These are phyloP conservation scores for Drosophila pachea DNA, from an alignment of 1,140 invertebrate species.

Conservation along the genomic window DNA sequence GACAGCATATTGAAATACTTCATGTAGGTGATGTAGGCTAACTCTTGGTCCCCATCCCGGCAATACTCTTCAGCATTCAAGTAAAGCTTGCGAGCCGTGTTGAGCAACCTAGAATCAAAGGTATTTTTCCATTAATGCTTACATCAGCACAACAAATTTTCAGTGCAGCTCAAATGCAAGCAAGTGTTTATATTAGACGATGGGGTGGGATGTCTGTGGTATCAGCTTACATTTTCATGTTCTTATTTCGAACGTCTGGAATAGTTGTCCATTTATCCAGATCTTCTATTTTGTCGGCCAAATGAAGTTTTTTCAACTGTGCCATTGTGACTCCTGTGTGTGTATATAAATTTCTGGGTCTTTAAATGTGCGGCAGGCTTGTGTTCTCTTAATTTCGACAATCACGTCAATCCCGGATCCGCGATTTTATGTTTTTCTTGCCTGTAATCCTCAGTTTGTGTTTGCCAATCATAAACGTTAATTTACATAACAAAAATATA, in stretches of 20 bases:
- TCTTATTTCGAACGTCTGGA: conserved; percentile 80
- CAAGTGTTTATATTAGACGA: not conserved
- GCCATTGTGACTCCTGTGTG: conserved; percentile 47
- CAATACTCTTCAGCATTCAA: conserved; percentile 80
- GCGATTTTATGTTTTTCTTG: conserved; percentile 5
- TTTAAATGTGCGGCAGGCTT: not conserved
- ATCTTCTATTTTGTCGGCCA: conserved; percentile 80
- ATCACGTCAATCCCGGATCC: conserved; percentile 1
- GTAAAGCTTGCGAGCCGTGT: conserved; percentile 82
- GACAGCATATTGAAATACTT: conserved; percentile 84
- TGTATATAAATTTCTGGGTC: not conserved
- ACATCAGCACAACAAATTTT: conserved; percentile 29
- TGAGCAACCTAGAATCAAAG: conserved; percentile 68
- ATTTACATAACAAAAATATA: conserved; percentile 14
- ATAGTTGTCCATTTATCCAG: conserved; percentile 80
- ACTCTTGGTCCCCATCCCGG: conserved; percentile 83
- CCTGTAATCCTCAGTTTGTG: not conserved
- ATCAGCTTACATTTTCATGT: conserved; percentile 79
- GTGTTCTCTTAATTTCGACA: no score
- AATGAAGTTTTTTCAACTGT: conserved; percentile 80
- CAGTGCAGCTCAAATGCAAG: conserved; percentile 10
- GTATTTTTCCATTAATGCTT: not conserved
- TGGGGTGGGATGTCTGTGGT: not conserved
- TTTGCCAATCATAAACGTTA: conserved; percentile 14
- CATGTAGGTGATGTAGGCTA: conserved; percentile 85